Conservation (phyloP, 1,140 invertebrate genomes). For the Scaptodrosophila lebanonensis region DNA sequence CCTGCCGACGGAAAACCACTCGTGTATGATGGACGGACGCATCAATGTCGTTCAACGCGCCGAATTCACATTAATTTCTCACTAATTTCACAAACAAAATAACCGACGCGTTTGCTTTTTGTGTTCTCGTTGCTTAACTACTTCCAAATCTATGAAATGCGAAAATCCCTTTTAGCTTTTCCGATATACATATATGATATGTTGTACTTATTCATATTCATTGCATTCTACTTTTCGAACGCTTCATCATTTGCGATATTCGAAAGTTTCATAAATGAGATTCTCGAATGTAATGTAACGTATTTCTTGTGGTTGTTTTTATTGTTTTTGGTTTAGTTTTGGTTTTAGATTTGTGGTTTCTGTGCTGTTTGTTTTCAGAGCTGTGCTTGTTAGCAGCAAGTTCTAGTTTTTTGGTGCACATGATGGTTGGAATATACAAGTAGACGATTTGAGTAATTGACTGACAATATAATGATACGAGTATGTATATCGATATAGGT, state of each 20-base stretch:
- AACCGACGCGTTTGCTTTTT: constrained; percentile 43
- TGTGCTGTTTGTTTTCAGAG: too few species aligned
- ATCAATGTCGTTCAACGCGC: constrained; percentile 29
- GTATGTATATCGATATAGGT: too few species aligned
- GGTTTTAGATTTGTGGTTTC: not conserved
- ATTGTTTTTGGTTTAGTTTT: constrained; percentile 17
- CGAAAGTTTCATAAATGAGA: constrained; percentile 54
- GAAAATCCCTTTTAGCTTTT: constrained; percentile 77
- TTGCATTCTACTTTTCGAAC: not conserved
- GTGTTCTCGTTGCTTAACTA: constrained; percentile 9
- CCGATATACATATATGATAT: constrained; percentile 61
- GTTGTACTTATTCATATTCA: too few species aligned
- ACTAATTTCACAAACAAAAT: constrained; percentile 18
- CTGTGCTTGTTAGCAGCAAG: too few species aligned
- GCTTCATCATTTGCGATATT: constrained; percentile 7
- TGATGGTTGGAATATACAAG: constrained; percentile 15
- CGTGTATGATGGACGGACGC: constrained; percentile 23
- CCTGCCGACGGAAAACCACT: constrained; percentile 68
- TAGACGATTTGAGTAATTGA: too few species aligned
- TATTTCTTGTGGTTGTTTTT: constrained; percentile 25
- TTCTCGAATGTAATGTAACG: constrained; percentile 42
- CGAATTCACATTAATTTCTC: constrained; percentile 19
- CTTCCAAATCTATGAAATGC: constrained; percentile 41
- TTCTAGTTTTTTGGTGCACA: constrained; percentile 27
- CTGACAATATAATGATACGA: too few species aligned